Base-by-base conservation (phyloP, 2,113 vertebrate genomes). In the Melanerpes formicivorus region DNA sequence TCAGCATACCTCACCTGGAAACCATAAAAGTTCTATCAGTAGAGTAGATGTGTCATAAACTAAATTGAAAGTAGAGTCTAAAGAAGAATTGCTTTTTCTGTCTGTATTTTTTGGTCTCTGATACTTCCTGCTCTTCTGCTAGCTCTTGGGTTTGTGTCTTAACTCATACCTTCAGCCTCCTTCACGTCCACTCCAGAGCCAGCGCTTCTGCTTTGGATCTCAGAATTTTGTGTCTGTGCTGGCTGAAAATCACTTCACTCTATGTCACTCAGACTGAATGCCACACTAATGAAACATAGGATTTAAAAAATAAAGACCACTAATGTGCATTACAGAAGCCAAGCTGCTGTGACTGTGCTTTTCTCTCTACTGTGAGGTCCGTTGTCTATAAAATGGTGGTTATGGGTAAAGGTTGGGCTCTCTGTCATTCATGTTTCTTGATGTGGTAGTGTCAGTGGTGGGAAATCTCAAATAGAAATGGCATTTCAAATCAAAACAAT, bases 401-500 rank as follows among this genome's bases (percentile, higher is more conserved):
- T 48, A 48, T 6, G 44, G n/a, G 76, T 79, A 92, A 93, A 87
- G 58, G 80, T 92, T 55, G 72, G 90, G 63, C 88, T 94, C 95
- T 85, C 34, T 12, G 82, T 95, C 76, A 82, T 93, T 95, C 87
- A 59, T 27, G 6, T 52, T 70, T 70, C 30, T 67, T 46, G 44
- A 82, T 64, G 30, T 25, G 62, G 79, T 89, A 91, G 76, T 80
- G 44, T 62, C 55, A 79, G 84, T 9, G 25, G 59, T 81, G 65
- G 74, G 59, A 96, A 95, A 93, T 66, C 71, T 78, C 91, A 90
- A 87, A 85, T 77, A 84, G 90, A 97, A 96, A 96, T 73, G 44
- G 14, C 92, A 89, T 95, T 96, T 88, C 50, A 71, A 95, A 66
- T 46, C 88, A 93, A 90, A 69, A 56, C 71, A 89, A 27, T 90